Conservation (phyloP, 2,888 invertebrate species). For the Acheta domesticus region DNA sequence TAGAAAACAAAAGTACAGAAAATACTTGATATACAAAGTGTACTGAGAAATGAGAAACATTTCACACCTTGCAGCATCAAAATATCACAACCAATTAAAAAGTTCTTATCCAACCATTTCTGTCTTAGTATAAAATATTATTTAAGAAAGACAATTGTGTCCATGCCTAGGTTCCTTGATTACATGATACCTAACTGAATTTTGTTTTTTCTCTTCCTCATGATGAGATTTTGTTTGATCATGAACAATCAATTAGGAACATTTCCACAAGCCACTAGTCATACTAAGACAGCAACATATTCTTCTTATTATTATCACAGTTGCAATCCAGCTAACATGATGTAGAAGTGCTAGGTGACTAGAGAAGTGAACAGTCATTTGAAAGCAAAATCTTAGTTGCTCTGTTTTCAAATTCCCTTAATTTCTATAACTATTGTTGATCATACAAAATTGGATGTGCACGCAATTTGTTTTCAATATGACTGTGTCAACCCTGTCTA, state of each 20-base stretch:
- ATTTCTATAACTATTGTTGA: neutral
- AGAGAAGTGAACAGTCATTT: neutral
- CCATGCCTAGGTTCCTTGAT: no score
- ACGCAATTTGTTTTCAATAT: neutral
- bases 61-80: no score
- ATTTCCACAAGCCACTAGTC: neutral
- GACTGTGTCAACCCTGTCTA: neutral
- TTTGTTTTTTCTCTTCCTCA: no score
- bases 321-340: neutral
- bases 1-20: no score
- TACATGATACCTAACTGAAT: no score
- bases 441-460: neutral
- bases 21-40: no score
- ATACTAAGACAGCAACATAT: constrained; percentile 4
- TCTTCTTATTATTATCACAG: neutral
- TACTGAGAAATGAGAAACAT: no score
- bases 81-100: neutral
- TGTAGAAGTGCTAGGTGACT: neutral
- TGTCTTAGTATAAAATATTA: no score
- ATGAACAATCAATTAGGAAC: neutral
- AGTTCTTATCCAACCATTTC: no score
- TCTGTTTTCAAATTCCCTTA: neutral
- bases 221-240: neutral
- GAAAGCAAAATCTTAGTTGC: neutral
- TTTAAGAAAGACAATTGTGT: no score